Percentiles rank a stretch among this genome's conserved stretches.
Evolutionary conservation across 2,888 invertebrate genomes (phyloP).

Genomic region (Erpobdella octoculata): DNA sequence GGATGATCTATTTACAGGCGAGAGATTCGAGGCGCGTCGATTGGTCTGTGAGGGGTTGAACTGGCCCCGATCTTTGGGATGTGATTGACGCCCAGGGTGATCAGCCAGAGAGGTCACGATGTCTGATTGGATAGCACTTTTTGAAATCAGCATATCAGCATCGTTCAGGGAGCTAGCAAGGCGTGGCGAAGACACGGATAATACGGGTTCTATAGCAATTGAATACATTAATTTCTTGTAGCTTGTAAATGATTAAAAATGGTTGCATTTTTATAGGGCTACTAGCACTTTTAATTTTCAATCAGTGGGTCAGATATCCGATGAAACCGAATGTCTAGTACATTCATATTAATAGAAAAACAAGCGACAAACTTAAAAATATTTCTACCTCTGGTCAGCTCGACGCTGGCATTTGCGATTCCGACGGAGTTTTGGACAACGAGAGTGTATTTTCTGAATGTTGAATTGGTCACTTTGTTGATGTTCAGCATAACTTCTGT

Average conservation of each 20-base stretch:
- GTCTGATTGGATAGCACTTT: not conserved
- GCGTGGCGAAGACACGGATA: not conserved
- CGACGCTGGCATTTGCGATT: constrained; percentile 16
- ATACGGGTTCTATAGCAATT: not conserved
- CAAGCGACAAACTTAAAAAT: too few relatives aligned
- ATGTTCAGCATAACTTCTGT: constrained; percentile 27
- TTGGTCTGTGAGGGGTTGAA: constrained; percentile 9
- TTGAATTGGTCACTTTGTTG: constrained; percentile 19
- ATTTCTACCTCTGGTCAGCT: constrained; percentile 26
- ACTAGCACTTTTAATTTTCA: too few relatives aligned
- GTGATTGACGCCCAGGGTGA: not conserved
- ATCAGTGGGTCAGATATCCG: too few relatives aligned
- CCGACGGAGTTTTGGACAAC: constrained; percentile 26
- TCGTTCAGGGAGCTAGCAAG: constrained; percentile 8
- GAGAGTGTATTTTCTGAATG: constrained; percentile 28
- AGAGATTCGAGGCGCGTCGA: not conserved
- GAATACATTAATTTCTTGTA: not conserved
- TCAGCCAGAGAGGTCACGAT: not conserved
- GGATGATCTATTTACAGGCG: constrained; percentile 5
- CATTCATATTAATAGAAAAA: too few relatives aligned
- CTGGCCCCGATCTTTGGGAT: not conserved
- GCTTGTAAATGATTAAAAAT: too few relatives aligned
- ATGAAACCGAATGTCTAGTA: too few relatives aligned
- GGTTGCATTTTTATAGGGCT: too few relatives aligned
- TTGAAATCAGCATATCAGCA: not conserved